phyloP scores from a whole-genome alignment of 2,888 invertebrate species.

The Nephrotoma guestfalica region DNA sequence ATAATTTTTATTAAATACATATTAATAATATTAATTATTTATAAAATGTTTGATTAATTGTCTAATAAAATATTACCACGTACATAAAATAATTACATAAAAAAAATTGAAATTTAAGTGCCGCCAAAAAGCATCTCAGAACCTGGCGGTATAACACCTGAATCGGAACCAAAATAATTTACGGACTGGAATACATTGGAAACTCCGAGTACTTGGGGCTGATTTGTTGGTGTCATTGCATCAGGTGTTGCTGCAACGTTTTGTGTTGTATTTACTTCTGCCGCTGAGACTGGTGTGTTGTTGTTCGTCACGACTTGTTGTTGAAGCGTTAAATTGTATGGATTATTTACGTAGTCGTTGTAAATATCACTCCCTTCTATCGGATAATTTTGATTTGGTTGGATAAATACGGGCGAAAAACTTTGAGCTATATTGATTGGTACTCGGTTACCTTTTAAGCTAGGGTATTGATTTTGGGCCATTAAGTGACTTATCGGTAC shows the following conservation, averaged over 20 bases:
- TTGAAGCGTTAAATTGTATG: conserved; percentile 31
- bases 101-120: conserved; percentile 17
- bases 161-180: conserved; percentile 45
- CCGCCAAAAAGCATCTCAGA: conserved; percentile 45
- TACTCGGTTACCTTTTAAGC: conserved; percentile 21
- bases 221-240: conserved; percentile 10
- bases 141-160: conserved; percentile 39
- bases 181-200: conserved; percentile 44
- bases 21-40: not conserved
- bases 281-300: conserved; percentile 3
- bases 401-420: conserved; percentile 23
- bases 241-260: conserved; percentile 11
- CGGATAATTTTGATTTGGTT: conserved; percentile 12
- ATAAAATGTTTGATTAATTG: not conserved
- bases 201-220: conserved; percentile 18
- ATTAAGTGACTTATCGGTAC: conserved; percentile 26
- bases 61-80: not conserved
- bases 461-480: conserved; percentile 25
- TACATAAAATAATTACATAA: not conserved
- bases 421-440: conserved; percentile 27
- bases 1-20: not conserved
- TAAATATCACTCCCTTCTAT: conserved; percentile 23
- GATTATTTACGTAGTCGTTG: conserved; percentile 29
- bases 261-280: conserved; percentile 1
- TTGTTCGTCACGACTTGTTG: conserved; percentile 11